These are phyloP conservation scores for Pangasius macronema DNA, from an alignment of 2,797 vertebrate genomes.

Conservation along the genomic window DNA sequence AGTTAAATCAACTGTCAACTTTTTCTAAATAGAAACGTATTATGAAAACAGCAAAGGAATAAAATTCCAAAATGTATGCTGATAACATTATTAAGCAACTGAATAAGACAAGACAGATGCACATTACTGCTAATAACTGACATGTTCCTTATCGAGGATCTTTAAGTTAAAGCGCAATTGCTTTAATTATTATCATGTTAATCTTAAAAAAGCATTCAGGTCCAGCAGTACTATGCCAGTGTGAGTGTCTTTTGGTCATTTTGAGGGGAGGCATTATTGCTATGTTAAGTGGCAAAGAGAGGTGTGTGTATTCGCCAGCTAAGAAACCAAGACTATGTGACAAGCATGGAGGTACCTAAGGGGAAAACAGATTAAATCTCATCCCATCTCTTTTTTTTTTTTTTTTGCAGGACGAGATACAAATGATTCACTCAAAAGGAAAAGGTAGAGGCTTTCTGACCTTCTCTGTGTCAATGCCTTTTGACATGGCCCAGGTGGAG, in stretches of 20 bases:
- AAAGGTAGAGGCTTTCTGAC: conserved; percentile 66
- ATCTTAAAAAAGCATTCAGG: not conserved
- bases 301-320: not conserved
- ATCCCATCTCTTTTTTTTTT: not conserved
- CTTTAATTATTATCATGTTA: not conserved
- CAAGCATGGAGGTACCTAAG: not conserved
- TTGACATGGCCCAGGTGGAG: conserved; percentile 98
- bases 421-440: not conserved
- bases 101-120: not conserved
- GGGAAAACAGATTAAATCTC: not conserved
- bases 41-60: conserved; percentile 15
- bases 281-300: not conserved
- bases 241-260: not conserved
- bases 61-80: conserved; percentile 9
- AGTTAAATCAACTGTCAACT: conserved; percentile 38
- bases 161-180: not conserved
- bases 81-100: conserved; percentile 17
- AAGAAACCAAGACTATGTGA: not conserved
- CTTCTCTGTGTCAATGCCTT: conserved; percentile 98
- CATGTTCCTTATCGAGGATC: not conserved
- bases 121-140: not conserved
- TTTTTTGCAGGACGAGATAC: not conserved
- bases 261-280: not conserved
- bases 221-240: not conserved
- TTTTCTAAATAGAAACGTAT: not conserved